Base-by-base conservation (phyloP, 1,140 invertebrate genomes). In the Drosophila azteca region DNA sequence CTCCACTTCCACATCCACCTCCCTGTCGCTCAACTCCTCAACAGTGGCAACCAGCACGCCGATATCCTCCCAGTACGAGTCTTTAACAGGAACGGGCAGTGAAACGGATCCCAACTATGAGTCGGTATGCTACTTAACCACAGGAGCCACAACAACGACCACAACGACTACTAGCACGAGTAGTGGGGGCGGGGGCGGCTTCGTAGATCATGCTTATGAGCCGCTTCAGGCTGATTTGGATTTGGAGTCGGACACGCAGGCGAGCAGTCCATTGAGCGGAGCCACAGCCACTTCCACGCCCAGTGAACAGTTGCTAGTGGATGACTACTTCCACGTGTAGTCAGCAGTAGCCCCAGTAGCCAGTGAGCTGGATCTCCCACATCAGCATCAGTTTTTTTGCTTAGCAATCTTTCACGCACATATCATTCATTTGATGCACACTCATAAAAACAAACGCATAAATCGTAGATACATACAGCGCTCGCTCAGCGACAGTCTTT, bases 21-120 rank as follows among this genome's bases (percentile, higher is more conserved):
- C 63, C 8, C 11, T 69, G 8, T 68, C 90, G 6, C 57, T 71
- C 6, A 90, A 71, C 39, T 88, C 85, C 4, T 73, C 74, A 2
- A 87, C 84, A 26, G 64, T 79, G 22, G 85, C 79, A 20, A 90
- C 81, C 49, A 90, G 75, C 68, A 81, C 89, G 11, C 79, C 81
- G 2, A 52, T 52, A 6, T 79, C 77, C 13, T 90, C 90, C 17
- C 87, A 93, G 92, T 96, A 96, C 72, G 95, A 96, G 82, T 96
- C 95, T 4, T 94, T 96, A 93, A 94, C 93, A 1, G 94, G 94
- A 3, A 94, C 94, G 1, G 94, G 94, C 5, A 96, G 95, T 73
- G 95, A 96, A 83, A 94, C 94, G 0, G 95, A 95, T 85, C 94
- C 95, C 1, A 95, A 95, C 77, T 95, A 95, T 66, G 95, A 95